phyloP scores from a whole-genome alignment of 1,140 invertebrate species.

The Apis florea region DNA sequence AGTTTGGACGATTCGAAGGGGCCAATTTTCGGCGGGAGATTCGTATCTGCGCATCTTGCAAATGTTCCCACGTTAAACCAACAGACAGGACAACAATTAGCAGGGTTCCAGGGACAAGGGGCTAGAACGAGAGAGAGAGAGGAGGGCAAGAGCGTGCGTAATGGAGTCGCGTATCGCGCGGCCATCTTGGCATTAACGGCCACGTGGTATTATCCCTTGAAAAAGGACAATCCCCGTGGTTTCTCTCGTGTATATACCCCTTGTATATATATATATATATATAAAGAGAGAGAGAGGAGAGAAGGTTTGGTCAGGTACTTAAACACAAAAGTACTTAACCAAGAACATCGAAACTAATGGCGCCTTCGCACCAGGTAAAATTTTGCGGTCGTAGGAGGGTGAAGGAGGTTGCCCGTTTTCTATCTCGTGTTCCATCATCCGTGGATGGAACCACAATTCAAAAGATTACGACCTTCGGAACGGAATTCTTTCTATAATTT shows the following conservation, averaged over 20 bases:
- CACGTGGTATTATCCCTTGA: slow-evolving; percentile 56
- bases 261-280: background rate
- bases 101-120: slow-evolving; percentile 41
- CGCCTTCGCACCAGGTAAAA: slow-evolving; percentile 42
- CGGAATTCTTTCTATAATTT: background rate
- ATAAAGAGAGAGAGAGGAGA: background rate
- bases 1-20: no score
- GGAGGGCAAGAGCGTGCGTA: slow-evolving; percentile 28
- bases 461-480: slow-evolving; percentile 19
- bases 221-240: slow-evolving; percentile 52
- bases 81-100: slow-evolving; percentile 60
- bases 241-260: background rate
- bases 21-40: slow-evolving; percentile 12
- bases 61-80: slow-evolving; percentile 54
- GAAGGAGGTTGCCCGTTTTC: background rate
- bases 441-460: slow-evolving; percentile 6
- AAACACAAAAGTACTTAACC: slow-evolving; percentile 46
- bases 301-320: slow-evolving; percentile 32
- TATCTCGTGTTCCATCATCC: slow-evolving; percentile 27
- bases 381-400: slow-evolving; percentile 7
- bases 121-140: slow-evolving; percentile 4
- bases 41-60: slow-evolving; percentile 41
- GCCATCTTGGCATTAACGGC: slow-evolving; percentile 64
- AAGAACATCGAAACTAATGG: slow-evolving; percentile 50
- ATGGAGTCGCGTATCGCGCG: slow-evolving; percentile 59